Evolutionary conservation across 2,113 vertebrate genomes (phyloP).

Genomic region (Lagopus muta): DNA sequence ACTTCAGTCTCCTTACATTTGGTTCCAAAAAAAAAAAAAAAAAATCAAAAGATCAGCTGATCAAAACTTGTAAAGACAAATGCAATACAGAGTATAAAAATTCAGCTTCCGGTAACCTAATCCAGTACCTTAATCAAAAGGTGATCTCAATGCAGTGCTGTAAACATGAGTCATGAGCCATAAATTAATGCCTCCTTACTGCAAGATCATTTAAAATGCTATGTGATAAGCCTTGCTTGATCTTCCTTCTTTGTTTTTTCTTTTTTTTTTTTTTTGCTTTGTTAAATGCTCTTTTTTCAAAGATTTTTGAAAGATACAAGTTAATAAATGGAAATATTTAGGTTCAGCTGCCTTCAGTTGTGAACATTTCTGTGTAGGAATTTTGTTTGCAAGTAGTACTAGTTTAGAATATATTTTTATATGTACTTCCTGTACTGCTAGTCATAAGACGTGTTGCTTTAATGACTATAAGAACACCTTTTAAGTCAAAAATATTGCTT

Average conservation of each 20-base stretch:
- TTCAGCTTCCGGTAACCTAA: not conserved
- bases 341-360: not conserved
- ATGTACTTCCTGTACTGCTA: not conserved
- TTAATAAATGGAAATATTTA: not conserved
- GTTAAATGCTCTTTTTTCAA: not conserved
- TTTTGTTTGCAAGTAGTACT: not conserved
- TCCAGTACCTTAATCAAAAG: not conserved
- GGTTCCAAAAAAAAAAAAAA: not conserved
- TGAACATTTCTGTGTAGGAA: not conserved
- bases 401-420: not conserved
- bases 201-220: not conserved
- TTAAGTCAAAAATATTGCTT: not conserved
- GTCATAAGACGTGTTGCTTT: not conserved
- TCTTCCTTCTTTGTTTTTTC: not conserved
- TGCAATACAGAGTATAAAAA: no score
- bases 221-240: not conserved
- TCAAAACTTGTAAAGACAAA: not conserved
- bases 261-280: not conserved
- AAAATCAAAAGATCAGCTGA: not conserved
- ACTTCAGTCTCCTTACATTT: not conserved
- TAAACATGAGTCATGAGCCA: not conserved
- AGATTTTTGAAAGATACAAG: not conserved
- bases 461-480: not conserved
- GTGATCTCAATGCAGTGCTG: not conserved
- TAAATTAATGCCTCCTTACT: not conserved